Evolutionary conservation across 2,113 vertebrate species (phyloP), one percentile per base, ranked within the genome.

Genomic region (Cinclus cinclus): DNA sequence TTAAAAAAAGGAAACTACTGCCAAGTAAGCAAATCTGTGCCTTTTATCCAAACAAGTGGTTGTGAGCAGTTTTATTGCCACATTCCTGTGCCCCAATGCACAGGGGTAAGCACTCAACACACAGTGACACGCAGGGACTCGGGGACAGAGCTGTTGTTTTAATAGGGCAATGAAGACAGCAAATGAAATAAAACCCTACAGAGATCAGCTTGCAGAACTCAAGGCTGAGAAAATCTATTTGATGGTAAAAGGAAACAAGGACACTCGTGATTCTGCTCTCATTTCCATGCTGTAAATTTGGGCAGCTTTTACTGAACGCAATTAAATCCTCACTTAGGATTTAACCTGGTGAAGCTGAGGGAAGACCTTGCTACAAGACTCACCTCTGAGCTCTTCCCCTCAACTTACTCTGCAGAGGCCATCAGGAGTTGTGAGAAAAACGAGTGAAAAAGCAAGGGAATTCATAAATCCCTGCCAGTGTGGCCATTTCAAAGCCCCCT

Each of bases 181-280:
- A 2, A 95, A 89, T 93, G 94, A 97, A 95, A 94, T 96, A 96
- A 96, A 96, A 92, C 65, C 88, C 93, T 92, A 94, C 60, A 84
- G 93, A 93, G 85, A 94, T 75, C 83, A 83, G 83, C 85, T 90
- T 86, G 85, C 90, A 58, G 83, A 87, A 67, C 83, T 87, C 86
- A 75, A 71, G 58, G 92, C 56, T 75, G 90, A 76, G 77, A 83
- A 90, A 90, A 96, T 91, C 68, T 93, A 82, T 93, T 73, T 93
- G 70, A 93, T 4, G 4, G 64, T 88, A 79, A 68, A 64, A 79
- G 75, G 92, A 93, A 95, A 96, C 86, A 94, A 94, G 94, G 90
- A 89, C 86, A 93, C 73, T 90, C 35, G 1, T 2, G 22, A 71
- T 79, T 73, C 90, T 76, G 86, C 77, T 97, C 88, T 95, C 86